Conservation (phyloP, 1,140 invertebrate species). For the Drosophila sucinea region DNA sequence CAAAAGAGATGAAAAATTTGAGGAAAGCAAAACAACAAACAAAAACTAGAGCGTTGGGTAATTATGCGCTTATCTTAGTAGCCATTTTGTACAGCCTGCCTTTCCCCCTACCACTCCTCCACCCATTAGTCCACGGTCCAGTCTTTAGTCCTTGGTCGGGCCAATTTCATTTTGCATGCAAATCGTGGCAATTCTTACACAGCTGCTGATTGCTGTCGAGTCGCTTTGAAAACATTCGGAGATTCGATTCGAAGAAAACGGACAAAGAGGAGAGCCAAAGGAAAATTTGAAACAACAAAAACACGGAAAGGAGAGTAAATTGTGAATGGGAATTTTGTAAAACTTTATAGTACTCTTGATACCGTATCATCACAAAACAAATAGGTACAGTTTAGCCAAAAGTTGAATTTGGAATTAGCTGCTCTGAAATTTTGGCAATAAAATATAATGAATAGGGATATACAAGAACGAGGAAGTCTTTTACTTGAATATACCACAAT, state of each 20-base stretch:
- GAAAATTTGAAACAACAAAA: slow-evolving; percentile 19
- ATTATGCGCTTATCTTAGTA: slow-evolving; percentile 72
- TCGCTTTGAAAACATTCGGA: slow-evolving; percentile 39
- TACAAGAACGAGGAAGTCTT: no score
- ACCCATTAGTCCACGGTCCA: neutral
- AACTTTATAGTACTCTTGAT: slow-evolving; percentile 11
- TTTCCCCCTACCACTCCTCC: neutral
- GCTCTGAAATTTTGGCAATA: neutral
- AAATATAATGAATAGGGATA: neutral
- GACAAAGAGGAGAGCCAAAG: slow-evolving; percentile 26
- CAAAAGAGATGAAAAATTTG: neutral
- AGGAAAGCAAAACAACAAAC: slow-evolving; percentile 38
- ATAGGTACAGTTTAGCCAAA: neutral
- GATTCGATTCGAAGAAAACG: slow-evolving; percentile 49
- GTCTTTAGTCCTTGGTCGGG: slow-evolving; percentile 24
- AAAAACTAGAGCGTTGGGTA: slow-evolving; percentile 55
- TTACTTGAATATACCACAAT: no score
- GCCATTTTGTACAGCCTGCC: slow-evolving; percentile 37
- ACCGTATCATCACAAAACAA: neutral
- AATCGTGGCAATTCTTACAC: slow-evolving; percentile 63
- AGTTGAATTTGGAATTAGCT: neutral
- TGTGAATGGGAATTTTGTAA: neutral
- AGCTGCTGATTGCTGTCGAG: slow-evolving; percentile 60
- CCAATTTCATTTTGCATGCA: slow-evolving; percentile 76
- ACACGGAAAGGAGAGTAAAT: slow-evolving; percentile 20